A percentile compares a stretch with the other conserved stretches of the same genome.
phyloP scores from a whole-genome alignment of 2,888 invertebrate genomes.

The Ethmia dodecea region DNA sequence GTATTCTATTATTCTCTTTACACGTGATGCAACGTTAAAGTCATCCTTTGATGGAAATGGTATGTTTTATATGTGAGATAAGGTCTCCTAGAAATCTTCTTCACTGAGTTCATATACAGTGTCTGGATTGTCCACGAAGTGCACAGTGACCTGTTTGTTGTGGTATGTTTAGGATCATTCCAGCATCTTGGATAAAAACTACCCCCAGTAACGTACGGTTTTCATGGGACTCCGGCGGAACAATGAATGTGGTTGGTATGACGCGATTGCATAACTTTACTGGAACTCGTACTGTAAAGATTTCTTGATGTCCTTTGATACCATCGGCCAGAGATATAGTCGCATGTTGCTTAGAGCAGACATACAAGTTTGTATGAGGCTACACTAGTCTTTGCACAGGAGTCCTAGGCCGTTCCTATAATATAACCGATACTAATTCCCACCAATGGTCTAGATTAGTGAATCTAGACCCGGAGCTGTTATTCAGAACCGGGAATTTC shows the following conservation, averaged over 20 bases:
- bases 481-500: no score
- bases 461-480: no score
- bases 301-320: neutral
- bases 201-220: slow-evolving; percentile 20
- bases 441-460: no score
- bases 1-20: neutral
- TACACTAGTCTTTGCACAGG: no score
- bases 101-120: slow-evolving; percentile 14
- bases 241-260: slow-evolving; percentile 17
- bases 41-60: neutral
- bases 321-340: slow-evolving; percentile 6
- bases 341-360: neutral
- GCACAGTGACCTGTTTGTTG: slow-evolving; percentile 17
- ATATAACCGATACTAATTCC: no score
- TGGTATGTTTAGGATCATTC: slow-evolving; percentile 18
- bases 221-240: slow-evolving; percentile 18
- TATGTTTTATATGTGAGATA: neutral
- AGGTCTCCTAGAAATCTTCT: slow-evolving; percentile 1
- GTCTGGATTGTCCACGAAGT: slow-evolving; percentile 9
- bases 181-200: slow-evolving; percentile 18
- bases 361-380: no score
- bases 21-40: neutral
- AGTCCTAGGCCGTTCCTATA: no score
- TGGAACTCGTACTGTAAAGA: neutral
- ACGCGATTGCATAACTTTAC: neutral